These are phyloP conservation scores for Myathropa florea DNA, from an alignment of 2,888 invertebrate species.

Conservation along the genomic window DNA sequence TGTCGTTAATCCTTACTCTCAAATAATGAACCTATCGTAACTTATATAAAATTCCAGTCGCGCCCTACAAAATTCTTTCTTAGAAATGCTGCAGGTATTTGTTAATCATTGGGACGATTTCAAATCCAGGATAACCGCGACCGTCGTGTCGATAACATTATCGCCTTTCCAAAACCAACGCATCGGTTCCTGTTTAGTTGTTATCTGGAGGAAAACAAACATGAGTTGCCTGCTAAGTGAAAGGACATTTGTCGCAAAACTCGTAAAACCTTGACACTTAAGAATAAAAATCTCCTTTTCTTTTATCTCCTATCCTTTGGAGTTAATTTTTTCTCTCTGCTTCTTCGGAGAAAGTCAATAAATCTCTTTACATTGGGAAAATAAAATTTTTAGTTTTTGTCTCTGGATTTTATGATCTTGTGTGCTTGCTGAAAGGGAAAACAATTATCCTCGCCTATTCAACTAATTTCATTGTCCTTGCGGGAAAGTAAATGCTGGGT, in stretches of 20 bases:
- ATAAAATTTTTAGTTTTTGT: constrained; percentile 23
- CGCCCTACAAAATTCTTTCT: background rate
- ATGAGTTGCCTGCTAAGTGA: constrained; percentile 55
- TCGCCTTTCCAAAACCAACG: background rate
- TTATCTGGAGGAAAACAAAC: constrained; percentile 55
- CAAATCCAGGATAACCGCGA: background rate
- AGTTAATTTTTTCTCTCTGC: constrained; percentile 45
- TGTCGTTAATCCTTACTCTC: background rate
- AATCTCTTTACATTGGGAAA: constrained; percentile 23
- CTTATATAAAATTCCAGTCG: background rate
- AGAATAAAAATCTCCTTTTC: background rate
- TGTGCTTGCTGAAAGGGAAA: constrained; percentile 31
- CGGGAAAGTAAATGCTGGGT: constrained; percentile 51
- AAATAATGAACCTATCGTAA: background rate
- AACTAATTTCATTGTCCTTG: constrained; percentile 69
- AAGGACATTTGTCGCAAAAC: constrained; percentile 37
- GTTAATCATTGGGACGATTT: background rate
- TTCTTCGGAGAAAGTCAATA: constrained; percentile 52
- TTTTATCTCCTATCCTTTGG: constrained; percentile 27
- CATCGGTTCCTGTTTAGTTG: constrained; percentile 5
- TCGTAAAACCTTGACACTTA: constrained; percentile 45
- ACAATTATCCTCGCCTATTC: constrained; percentile 66
- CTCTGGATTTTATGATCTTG: constrained; percentile 5
- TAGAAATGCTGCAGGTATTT: background rate
- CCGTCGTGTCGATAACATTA: background rate